These are phyloP conservation scores for Drosophila lutescens DNA, from an alignment of 2,888 invertebrate species.

Conservation along the genomic window DNA sequence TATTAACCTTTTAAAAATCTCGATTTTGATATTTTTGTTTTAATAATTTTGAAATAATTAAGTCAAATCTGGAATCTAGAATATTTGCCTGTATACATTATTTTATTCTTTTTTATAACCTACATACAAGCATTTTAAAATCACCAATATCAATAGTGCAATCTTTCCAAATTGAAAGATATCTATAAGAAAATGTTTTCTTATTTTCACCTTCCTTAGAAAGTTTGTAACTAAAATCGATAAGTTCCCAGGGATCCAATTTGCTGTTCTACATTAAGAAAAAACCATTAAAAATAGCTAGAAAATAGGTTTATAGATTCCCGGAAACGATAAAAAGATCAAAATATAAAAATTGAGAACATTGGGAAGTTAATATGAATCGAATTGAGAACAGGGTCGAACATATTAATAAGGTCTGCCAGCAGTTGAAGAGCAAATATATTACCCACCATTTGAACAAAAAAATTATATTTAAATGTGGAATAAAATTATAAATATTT, in stretches of 20 bases:
- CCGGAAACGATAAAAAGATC: neutral
- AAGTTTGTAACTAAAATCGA: neutral
- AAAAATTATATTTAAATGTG: neutral
- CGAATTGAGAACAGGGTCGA: neutral
- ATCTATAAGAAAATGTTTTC: no score
- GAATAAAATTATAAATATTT: neutral
- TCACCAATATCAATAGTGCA: no score
- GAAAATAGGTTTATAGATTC: neutral
- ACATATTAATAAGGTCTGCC: neutral
- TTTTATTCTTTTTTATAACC: no score
- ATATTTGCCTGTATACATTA: no score
- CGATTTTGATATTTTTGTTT: no score
- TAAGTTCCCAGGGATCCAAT: neutral
- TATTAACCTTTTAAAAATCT: no score
- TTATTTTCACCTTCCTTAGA: neutral
- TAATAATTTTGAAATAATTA: no score
- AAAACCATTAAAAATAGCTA: neutral
- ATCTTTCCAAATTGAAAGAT: no score
- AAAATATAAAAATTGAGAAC: neutral
- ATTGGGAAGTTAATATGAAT: neutral
- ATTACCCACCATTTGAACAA: neutral
- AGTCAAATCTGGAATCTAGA: no score
- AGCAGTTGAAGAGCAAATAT: no score
- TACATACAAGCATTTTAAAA: no score
- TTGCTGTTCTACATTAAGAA: neutral